Evolutionary conservation across 2,888 invertebrate genomes (phyloP).

Genomic region (Omphaloscelis lunosa): DNA sequence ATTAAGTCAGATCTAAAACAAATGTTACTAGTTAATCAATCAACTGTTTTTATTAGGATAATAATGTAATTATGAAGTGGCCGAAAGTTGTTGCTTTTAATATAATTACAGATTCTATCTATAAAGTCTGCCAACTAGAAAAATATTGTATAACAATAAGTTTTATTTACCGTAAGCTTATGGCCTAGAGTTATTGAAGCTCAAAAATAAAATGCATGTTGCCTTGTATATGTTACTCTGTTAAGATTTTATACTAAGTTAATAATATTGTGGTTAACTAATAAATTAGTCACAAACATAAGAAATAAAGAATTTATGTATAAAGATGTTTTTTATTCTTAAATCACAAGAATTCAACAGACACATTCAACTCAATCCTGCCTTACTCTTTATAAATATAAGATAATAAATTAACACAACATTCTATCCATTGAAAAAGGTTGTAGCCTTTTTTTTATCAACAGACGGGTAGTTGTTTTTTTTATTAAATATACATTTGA

Average conservation of each 20-base stretch:
- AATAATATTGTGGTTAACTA: constrained; percentile 69
- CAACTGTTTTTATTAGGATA: constrained; percentile 21
- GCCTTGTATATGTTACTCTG: constrained; percentile 72
- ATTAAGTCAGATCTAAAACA: constrained; percentile 16
- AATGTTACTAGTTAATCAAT: constrained; percentile 44
- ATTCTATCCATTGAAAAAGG: not conserved
- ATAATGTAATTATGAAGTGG: constrained; percentile 18
- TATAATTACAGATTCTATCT: constrained; percentile 10
- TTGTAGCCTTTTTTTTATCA: not conserved
- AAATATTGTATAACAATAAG: constrained; percentile 30
- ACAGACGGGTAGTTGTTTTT: not conserved
- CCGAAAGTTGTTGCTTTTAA: constrained; percentile 48
- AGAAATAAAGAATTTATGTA: constrained; percentile 64
- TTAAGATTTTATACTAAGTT: constrained; percentile 72
- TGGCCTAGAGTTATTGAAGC: constrained; percentile 46
- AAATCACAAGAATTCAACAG: constrained; percentile 2
- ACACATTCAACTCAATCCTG: not conserved
- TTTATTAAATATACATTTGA: not conserved
- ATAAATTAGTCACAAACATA: constrained; percentile 59
- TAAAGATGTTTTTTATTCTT: constrained; percentile 48
- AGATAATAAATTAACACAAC: too few species aligned
- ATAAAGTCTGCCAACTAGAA: not conserved
- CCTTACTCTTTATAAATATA: not conserved
- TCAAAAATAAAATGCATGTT: constrained; percentile 65
- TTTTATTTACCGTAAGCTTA: constrained; percentile 27